Evolutionary conservation across 2,888 invertebrate species (phyloP).

Genomic region (Amaurobius ferox): DNA sequence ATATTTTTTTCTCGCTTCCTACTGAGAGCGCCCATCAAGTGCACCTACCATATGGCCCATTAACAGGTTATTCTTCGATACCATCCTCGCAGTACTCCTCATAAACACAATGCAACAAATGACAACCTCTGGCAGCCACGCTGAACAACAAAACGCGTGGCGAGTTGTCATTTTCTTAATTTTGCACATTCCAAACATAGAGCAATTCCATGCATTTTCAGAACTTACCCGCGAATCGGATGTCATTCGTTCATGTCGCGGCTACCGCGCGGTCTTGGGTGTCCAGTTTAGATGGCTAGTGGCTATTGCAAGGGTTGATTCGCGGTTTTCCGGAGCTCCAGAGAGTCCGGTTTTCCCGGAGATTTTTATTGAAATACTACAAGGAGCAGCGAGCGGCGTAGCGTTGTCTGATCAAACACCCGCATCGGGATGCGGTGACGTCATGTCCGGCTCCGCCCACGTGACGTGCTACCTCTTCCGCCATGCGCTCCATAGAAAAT

Average conservation of each 20-base stretch:
- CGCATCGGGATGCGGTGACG: slow-evolving; percentile 52
- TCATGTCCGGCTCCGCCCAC: slow-evolving; percentile 47
- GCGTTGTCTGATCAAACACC: slow-evolving; percentile 62
- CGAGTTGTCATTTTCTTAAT: not conserved
- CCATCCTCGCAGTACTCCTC: not conserved
- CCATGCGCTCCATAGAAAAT: not conserved
- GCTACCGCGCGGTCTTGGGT: not conserved
- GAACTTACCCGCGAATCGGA: not conserved
- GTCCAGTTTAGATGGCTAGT: not conserved
- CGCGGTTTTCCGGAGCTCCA: not conserved
- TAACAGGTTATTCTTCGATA: not conserved
- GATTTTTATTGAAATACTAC: slow-evolving; percentile 29
- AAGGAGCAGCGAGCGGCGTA: slow-evolving; percentile 36
- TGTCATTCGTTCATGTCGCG: not conserved
- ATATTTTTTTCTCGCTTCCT: no score
- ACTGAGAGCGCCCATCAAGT: not conserved
- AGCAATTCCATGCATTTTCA: not conserved
- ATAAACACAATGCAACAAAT: slow-evolving; percentile 3
- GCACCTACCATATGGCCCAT: slow-evolving; percentile 4
- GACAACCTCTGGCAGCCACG: not conserved
- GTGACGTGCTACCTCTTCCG: slow-evolving; percentile 50
- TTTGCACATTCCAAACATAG: not conserved
- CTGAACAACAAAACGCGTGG: not conserved
- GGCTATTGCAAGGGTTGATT: not conserved
- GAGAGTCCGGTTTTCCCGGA: slow-evolving; percentile 17